A percentile compares a stretch with the other conserved stretches of the same genome.
These are phyloP conservation scores for Apeltes quadracus DNA, from an alignment of 2,113 vertebrate species.

Conservation along the genomic window DNA sequence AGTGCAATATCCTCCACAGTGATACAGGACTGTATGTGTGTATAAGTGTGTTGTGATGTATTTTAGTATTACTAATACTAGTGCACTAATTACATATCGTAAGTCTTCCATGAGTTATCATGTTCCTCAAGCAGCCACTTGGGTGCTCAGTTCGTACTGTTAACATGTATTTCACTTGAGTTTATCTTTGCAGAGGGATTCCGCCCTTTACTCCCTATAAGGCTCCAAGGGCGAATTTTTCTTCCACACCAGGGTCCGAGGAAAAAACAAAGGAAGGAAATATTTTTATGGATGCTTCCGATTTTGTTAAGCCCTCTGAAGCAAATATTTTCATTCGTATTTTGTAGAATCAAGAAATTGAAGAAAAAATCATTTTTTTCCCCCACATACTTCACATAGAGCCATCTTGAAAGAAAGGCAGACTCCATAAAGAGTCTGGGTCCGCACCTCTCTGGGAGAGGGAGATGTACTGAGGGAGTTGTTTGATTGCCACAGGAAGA, in stretches of 20 bases:
- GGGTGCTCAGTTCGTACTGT: background rate
- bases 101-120: background rate
- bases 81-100: background rate
- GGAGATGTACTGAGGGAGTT: background rate
- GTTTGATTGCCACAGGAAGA: conserved; percentile 5
- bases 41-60: background rate
- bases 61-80: too few species aligned
- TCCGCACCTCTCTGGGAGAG: background rate
- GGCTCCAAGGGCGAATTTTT: background rate
- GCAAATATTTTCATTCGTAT: background rate
- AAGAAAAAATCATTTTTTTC: too few species aligned
- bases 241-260: background rate
- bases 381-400: too few species aligned
- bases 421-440: background rate
- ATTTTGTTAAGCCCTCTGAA: background rate
- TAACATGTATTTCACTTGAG: background rate
- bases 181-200: background rate
- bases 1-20: background rate
- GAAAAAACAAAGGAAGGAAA: too few species aligned
- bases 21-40: background rate
- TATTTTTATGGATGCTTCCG: too few species aligned
- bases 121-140: background rate
- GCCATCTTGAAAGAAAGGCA: background rate
- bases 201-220: background rate
- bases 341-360: background rate